Evolutionary conservation across 2,888 invertebrate species (phyloP).

Genomic region (Drosophila buzzatii): DNA sequence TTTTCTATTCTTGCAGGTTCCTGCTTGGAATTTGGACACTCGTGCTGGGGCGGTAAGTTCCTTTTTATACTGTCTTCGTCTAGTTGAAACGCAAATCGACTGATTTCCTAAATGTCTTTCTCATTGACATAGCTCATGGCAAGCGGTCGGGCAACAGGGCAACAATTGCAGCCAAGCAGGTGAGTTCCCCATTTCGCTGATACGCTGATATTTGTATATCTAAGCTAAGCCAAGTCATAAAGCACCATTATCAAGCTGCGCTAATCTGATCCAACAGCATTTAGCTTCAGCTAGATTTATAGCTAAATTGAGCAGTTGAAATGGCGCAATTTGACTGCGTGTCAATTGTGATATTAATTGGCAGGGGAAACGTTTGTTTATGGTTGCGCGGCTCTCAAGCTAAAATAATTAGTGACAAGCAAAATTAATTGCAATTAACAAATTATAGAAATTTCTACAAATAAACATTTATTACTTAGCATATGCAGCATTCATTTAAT

Average conservation of each 20-base stretch:
- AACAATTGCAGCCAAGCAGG: slow-evolving; percentile 51
- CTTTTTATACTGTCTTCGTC: background rate
- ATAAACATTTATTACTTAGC: background rate
- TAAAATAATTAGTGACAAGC: background rate
- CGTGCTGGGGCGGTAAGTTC: slow-evolving; percentile 84
- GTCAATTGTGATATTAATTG: slow-evolving; percentile 19
- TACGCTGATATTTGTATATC: background rate
- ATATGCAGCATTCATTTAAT: background rate
- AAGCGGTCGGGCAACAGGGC: slow-evolving; percentile 75
- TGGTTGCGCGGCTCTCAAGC: background rate
- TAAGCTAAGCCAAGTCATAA: slow-evolving; percentile 15
- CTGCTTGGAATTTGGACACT: slow-evolving; percentile 84
- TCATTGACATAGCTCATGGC: slow-evolving; percentile 69
- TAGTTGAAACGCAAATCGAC: background rate
- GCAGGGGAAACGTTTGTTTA: background rate
- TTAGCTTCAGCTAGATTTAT: slow-evolving; percentile 5
- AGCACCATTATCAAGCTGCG: slow-evolving; percentile 26
- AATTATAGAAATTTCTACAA: background rate
- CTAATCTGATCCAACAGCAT: slow-evolving; percentile 35
- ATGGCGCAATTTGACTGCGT: slow-evolving; percentile 16
- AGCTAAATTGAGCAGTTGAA: slow-evolving; percentile 21
- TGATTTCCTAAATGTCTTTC: slow-evolving; percentile 5
- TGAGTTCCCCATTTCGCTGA: slow-evolving; percentile 30
- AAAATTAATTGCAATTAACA: background rate
- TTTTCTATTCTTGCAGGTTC: slow-evolving; percentile 72